A percentile compares a stretch with the other conserved stretches of the same genome.
Evolutionary conservation across 2,113 vertebrate species (phyloP).

Genomic region (Plestiodon gilberti): DNA sequence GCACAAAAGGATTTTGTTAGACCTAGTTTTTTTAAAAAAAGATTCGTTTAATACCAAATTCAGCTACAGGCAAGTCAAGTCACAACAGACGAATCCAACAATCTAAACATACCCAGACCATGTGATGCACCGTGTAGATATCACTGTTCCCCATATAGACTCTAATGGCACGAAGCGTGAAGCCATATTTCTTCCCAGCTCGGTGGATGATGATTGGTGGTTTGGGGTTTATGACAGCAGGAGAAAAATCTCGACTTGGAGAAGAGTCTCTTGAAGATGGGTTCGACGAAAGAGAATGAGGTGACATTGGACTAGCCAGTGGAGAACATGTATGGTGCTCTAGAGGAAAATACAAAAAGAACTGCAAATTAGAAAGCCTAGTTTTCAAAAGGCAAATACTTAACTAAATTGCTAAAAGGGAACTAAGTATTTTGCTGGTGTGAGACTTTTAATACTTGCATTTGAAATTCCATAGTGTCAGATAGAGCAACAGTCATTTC

Average conservation of each 20-base stretch:
- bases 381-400: conserved; percentile 48
- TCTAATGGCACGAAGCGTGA: conserved; percentile 94
- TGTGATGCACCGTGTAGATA: conserved; percentile 96
- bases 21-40: neutral
- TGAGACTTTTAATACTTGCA: neutral
- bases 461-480: conserved; percentile 21
- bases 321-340: conserved; percentile 94
- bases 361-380: conserved; percentile 56
- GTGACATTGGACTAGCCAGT: conserved; percentile 97
- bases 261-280: conserved; percentile 97
- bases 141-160: conserved; percentile 98
- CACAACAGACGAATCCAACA: neutral
- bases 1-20: neutral
- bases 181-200: conserved; percentile 97
- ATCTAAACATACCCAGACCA: conserved; percentile 92
- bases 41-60: neutral
- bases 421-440: conserved; percentile 12
- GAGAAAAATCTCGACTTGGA: conserved; percentile 93
- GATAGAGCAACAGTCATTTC: conserved; percentile 1
- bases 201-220: conserved; percentile 93
- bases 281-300: conserved; percentile 95
- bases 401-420: conserved; percentile 39
- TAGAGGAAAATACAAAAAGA: conserved; percentile 72
- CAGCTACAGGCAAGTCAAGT: neutral
- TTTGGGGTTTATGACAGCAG: conserved; percentile 83